Evolutionary conservation across 2,888 invertebrate genomes (phyloP).

Genomic region (Azorinus chamasolen): DNA sequence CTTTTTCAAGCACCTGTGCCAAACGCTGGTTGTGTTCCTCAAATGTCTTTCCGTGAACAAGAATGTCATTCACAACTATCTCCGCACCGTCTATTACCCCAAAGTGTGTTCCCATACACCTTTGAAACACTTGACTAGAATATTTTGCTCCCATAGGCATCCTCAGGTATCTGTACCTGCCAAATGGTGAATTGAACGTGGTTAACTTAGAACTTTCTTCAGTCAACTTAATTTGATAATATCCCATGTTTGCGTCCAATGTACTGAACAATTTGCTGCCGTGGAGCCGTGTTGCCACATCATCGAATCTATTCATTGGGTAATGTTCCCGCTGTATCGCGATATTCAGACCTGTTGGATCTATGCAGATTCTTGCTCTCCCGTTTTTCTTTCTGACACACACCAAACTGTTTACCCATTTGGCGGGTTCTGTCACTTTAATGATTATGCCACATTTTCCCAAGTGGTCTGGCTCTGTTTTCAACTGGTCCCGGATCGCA

Average conservation of each 20-base stretch:
- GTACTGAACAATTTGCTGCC: slow-evolving; percentile 53
- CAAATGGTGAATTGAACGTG: slow-evolving; percentile 57
- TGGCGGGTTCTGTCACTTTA: slow-evolving; percentile 13
- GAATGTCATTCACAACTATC: slow-evolving; percentile 9
- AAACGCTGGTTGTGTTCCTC: slow-evolving; percentile 43
- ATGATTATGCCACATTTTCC: slow-evolving; percentile 17
- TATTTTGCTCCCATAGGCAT: slow-evolving; percentile 61
- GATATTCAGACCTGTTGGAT: slow-evolving; percentile 15
- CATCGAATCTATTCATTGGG: slow-evolving; percentile 27
- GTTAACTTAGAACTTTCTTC: slow-evolving; percentile 45
- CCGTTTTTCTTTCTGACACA: slow-evolving; percentile 24
- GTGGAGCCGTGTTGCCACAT: slow-evolving; percentile 20
- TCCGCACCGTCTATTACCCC: slow-evolving; percentile 5
- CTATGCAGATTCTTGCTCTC: slow-evolving; percentile 19
- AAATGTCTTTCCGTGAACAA: slow-evolving; percentile 38
- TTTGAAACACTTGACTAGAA: slow-evolving; percentile 43
- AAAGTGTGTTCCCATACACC: slow-evolving; percentile 14
- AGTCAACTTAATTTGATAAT: slow-evolving; percentile 62
- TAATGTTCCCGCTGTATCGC: slow-evolving; percentile 17
- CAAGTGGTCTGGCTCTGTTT: slow-evolving; percentile 25
- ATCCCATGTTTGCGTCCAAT: slow-evolving; percentile 59
- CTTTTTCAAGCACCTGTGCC: slow-evolving; percentile 23
- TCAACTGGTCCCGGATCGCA: slow-evolving; percentile 34
- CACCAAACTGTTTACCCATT: slow-evolving; percentile 50
- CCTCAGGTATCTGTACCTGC: slow-evolving; percentile 47